Evolutionary conservation across 2,113 vertebrate species (phyloP).

Genomic region (Apeltes quadracus): DNA sequence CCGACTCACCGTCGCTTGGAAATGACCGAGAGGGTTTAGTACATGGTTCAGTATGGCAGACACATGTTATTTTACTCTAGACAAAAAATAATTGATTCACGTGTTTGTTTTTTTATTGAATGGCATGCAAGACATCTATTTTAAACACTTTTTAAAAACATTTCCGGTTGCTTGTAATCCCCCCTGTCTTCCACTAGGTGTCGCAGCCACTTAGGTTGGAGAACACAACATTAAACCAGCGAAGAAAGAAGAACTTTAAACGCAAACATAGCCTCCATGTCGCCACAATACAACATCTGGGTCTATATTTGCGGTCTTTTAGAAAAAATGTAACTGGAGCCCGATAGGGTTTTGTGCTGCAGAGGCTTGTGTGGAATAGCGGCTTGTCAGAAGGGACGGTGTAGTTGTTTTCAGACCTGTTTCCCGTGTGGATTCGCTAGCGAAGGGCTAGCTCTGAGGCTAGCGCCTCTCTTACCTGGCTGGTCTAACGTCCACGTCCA

Average conservation of each 20-base stretch:
- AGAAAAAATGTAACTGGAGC: slow-evolving; percentile 47
- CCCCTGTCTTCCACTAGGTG: neutral
- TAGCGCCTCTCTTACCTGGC: slow-evolving; percentile 40
- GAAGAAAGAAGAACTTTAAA: slow-evolving; percentile 55
- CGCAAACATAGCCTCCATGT: slow-evolving; percentile 5
- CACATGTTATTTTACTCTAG: no score
- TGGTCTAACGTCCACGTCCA: slow-evolving; percentile 13
- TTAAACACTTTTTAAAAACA: no score
- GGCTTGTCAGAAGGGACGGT: neutral
- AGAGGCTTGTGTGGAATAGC: neutral
- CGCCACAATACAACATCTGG: neutral
- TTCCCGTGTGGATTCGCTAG: slow-evolving; percentile 31
- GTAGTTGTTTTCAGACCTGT: slow-evolving; percentile 12
- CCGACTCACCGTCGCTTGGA: neutral
- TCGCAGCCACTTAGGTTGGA: neutral
- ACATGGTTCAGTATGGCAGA: neutral
- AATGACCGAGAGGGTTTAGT: no score
- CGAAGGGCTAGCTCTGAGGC: slow-evolving; percentile 57
- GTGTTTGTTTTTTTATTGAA: no score
- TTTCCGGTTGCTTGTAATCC: neutral
- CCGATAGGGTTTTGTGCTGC: neutral
- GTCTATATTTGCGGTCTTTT: neutral
- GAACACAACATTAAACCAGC: neutral
- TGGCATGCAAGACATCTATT: neutral
- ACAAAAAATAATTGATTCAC: no score